Conservation (phyloP, 2,888 invertebrate species). For the Oscheius myriophilus region DNA sequence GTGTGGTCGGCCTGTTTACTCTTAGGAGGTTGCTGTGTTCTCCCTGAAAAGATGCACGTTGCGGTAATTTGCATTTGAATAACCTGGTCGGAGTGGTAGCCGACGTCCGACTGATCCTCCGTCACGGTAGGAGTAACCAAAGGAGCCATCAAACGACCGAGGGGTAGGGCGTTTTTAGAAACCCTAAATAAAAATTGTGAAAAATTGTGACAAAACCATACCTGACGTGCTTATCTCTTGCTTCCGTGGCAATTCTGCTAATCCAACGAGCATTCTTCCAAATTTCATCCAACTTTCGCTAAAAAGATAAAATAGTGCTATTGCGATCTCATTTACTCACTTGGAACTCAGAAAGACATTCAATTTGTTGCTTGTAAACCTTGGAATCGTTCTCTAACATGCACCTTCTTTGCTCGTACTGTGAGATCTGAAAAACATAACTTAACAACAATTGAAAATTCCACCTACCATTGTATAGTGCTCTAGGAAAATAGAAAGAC, state of each 20-base stretch:
- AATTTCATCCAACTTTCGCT: constrained; percentile 82
- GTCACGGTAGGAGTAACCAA: neutral
- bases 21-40: constrained; percentile 10
- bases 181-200: constrained; percentile 37
- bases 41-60: constrained; percentile 10
- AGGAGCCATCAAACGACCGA: constrained; percentile 64
- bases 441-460: no score
- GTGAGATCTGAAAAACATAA: constrained; percentile 51
- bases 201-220: constrained; percentile 34
- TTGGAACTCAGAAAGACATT: constrained; percentile 82
- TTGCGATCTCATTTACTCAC: constrained; percentile 44
- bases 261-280: constrained; percentile 97
- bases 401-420: constrained; percentile 65
- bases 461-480: constrained; percentile 75
- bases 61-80: neutral
- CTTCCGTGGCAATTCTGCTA: constrained; percentile 91
- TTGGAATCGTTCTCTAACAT: constrained; percentile 60
- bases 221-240: constrained; percentile 80
- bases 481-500: constrained; percentile 91
- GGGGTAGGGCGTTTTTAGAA: constrained; percentile 69
- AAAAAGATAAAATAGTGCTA: neutral
- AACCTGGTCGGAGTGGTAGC: constrained; percentile 56
- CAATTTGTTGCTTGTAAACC: constrained; percentile 59
- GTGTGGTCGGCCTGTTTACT: constrained; percentile 11
- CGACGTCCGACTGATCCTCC: constrained; percentile 50